phyloP scores from a whole-genome alignment of 2,797 vertebrate genomes.

The Allenopithecus nigroviridis region DNA sequence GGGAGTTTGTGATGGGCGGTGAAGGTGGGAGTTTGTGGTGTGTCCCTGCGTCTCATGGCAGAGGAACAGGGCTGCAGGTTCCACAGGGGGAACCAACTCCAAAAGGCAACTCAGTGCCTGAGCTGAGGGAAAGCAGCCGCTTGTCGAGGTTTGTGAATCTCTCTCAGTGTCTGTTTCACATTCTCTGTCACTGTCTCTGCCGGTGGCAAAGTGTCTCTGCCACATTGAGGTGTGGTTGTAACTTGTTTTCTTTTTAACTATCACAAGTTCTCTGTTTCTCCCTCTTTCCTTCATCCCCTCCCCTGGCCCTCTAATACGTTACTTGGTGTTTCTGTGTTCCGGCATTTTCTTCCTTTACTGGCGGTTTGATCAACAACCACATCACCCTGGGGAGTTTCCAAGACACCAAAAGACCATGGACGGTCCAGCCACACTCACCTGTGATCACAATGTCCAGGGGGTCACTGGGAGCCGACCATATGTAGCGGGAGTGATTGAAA shows the following conservation, averaged over 20 bases:
- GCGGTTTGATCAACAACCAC: too few species aligned
- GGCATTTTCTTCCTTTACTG: background rate
- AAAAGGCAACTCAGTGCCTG: background rate
- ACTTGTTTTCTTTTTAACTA: too few species aligned
- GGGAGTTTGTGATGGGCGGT: background rate
- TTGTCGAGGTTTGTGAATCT: too few species aligned
- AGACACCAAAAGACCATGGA: background rate
- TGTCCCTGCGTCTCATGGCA: background rate
- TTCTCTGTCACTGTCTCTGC: background rate
- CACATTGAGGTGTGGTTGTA: too few species aligned
- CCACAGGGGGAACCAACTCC: too few species aligned
- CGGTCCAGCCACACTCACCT: background rate
- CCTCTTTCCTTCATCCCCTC: background rate
- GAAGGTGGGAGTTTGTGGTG: background rate
- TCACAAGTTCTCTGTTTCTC: background rate
- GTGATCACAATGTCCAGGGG: background rate
- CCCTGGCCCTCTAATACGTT: background rate
- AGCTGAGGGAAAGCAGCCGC: too few species aligned
- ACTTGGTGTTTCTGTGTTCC: background rate
- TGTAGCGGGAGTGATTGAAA: fast-evolving
- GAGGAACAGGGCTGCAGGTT: background rate
- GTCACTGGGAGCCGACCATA: background rate
- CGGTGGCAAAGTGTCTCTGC: too few species aligned
- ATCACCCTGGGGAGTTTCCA: background rate
- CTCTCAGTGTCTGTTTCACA: background rate